Evolutionary conservation across 2,888 invertebrate genomes (phyloP).

Genomic region (Agrenia bidenticulata): DNA sequence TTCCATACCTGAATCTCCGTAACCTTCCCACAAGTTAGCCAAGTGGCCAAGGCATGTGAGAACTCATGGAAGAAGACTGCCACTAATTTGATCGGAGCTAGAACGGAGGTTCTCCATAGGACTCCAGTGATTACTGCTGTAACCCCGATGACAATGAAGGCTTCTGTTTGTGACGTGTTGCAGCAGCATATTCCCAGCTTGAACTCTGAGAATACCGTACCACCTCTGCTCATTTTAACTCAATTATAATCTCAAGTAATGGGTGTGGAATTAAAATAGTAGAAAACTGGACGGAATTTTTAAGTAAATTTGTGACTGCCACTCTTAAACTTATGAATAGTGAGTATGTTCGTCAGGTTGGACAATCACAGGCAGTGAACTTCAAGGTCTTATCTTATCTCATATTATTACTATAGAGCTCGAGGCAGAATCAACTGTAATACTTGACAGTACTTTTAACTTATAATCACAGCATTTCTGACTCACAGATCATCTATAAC

Average conservation of each 20-base stretch:
- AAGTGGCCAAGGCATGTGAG: constrained; percentile 45
- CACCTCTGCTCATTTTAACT: constrained; percentile 12
- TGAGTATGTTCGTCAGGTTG: too few species aligned
- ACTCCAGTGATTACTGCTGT: constrained; percentile 41
- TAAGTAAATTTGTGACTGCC: too few species aligned
- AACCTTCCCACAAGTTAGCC: constrained; percentile 47
- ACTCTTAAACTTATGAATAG: too few species aligned
- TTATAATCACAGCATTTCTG: too few species aligned
- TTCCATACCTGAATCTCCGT: constrained; percentile 32
- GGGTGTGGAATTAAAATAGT: background rate
- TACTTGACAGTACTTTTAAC: too few species aligned
- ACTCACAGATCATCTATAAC: too few species aligned
- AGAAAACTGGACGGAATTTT: too few species aligned
- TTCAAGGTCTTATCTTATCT: too few species aligned
- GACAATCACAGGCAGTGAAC: too few species aligned
- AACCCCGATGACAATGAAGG: constrained; percentile 42
- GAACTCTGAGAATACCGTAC: background rate
- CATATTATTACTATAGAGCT: too few species aligned
- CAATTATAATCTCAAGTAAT: too few species aligned
- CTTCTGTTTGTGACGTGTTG: constrained; percentile 41
- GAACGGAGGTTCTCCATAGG: constrained; percentile 37
- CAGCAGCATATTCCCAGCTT: constrained; percentile 40
- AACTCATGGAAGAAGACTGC: constrained; percentile 48
- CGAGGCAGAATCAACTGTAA: too few species aligned
- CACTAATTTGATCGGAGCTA: constrained; percentile 44